Base-by-base conservation (phyloP, 2,113 vertebrate species). In the Brienomyrus longianalis region DNA sequence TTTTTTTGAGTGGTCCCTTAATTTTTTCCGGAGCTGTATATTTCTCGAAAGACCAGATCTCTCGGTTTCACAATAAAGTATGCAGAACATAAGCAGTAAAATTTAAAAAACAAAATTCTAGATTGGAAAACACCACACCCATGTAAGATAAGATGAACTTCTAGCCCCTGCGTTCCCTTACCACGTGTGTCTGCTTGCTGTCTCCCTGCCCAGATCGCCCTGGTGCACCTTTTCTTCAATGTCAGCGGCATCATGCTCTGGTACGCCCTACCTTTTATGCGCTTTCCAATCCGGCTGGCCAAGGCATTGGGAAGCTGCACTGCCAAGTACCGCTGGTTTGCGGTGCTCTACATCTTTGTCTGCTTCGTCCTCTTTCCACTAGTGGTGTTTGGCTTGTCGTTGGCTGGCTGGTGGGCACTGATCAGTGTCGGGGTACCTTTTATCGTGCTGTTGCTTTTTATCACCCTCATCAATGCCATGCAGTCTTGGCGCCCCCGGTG, bases 201-300 rank as follows among this genome's bases (percentile, higher is more conserved):
- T 35, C 43, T 90, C 15, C 23, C 3, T 90, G 88, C 39, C 90
- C 95, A 99, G 98, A 97, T 99, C 88, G 97, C 98, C 5, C 94
- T 99, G 90, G 98, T 97, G 88, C 98, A 99, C 91, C 99, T 99
- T 92, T 98, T 99, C 96, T 99, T 99, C 95, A 99, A 99, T 92
- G 90, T 99, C 90, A 97, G 97, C 9, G 98, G 98, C 8, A 99
- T 99, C 92, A 0, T 97, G 5, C 94, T 99, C 52, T 99, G 97
- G 96, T 99, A 99, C 91, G 98, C 98, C 0, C 89, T 99, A 85
- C 98, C 98, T 0, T 94, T 95, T 87, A 97, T 92, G 3, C 96
- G 98, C 0, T 0, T 99, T 21, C 98, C 98, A 86, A 98, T 99
- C 93, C 95, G 95, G 50, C 88, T 99, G 92, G 92, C 94, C 91